These are phyloP conservation scores for Zalophus californianus DNA, from an alignment of 2,797 vertebrate genomes.

Conservation along the genomic window DNA sequence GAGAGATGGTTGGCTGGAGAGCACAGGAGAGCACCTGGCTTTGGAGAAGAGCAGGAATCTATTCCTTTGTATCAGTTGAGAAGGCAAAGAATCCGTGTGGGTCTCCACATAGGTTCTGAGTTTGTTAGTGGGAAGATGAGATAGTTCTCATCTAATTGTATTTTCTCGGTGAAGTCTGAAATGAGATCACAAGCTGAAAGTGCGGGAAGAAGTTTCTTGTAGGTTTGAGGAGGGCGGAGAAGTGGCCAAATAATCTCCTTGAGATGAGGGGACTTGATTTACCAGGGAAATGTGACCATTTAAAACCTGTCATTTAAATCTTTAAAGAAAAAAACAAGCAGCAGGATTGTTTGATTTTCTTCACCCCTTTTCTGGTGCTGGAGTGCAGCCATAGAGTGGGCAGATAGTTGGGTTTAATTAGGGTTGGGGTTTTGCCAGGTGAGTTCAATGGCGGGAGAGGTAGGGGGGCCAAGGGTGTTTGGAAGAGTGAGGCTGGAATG, in stretches of 20 bases:
- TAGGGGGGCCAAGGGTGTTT: not conserved
- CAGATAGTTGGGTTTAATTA: not conserved
- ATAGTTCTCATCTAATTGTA: not conserved
- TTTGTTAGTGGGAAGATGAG: not conserved
- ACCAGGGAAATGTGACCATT: not conserved
- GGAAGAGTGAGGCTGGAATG: not conserved
- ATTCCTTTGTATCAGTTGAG: not conserved
- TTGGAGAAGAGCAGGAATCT: not conserved
- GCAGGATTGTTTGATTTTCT: not conserved
- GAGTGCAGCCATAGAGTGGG: not conserved
- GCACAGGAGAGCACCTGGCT: not conserved
- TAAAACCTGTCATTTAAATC: not conserved
- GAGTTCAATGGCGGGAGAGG: not conserved
- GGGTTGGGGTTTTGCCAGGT: not conserved
- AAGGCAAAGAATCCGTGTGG: not conserved
- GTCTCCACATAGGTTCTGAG: not conserved
- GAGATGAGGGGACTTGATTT: not conserved
- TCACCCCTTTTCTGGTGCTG: not conserved
- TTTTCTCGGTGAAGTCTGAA: not conserved
- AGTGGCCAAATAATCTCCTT: not conserved
- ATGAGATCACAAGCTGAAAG: not conserved
- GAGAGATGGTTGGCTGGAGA: not conserved
- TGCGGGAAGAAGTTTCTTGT: not conserved
- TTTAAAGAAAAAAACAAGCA: not conserved
- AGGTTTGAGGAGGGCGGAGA: not conserved